Base-by-base conservation (phyloP, 1,140 invertebrate species). In the Parapsyche elsis region DNA sequence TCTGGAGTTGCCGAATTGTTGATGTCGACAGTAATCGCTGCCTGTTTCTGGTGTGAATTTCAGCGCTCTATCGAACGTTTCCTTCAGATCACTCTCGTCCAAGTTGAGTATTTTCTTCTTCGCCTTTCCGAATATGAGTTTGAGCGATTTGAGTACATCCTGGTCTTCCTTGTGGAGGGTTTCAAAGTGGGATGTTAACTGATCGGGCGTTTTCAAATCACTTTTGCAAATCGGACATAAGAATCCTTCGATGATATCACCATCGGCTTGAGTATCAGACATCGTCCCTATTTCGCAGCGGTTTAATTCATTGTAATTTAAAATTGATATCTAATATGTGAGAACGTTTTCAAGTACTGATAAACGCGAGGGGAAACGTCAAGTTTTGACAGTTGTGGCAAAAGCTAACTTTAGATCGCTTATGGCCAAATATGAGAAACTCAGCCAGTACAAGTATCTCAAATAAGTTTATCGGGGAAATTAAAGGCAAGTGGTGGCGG, bases 191-290 rank as follows among this genome's bases (percentile, higher is more conserved):
- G 91, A 91, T 46, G 95, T 94, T 79, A 98, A 89, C 85, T 95
- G 92, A 74, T 91, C 91, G 7, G 95, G 92, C 19, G 95, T 94
- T 84, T 95, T 94, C 16, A 97, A 91, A 87, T 98, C 96, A 61
- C 93, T 93, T 88, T 96, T 94, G 86, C 97, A 99, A 85, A 97
- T 95, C 0, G 97, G 96, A 88, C 97, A 99, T 2, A 99, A 89
- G 86, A 98, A 97, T 7, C 97, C 97, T 87, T 99, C 97, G 77
- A 95, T 88, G 78, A 97, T 93, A 57, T 91, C 88, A 80, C 85
- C 53, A 2, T 57, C 73, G 46, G 7, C 30, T 46, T 1, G 14
- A 73, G n/a, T 16, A 38, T 73, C 46, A 16, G 71, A 45, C 71
- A 73, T 73, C 57, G 21, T 61, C 5, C 1, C 7, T 38, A 38